Evolutionary conservation across 2,797 vertebrate species (phyloP).

Genomic region (Anguilla marmorata): DNA sequence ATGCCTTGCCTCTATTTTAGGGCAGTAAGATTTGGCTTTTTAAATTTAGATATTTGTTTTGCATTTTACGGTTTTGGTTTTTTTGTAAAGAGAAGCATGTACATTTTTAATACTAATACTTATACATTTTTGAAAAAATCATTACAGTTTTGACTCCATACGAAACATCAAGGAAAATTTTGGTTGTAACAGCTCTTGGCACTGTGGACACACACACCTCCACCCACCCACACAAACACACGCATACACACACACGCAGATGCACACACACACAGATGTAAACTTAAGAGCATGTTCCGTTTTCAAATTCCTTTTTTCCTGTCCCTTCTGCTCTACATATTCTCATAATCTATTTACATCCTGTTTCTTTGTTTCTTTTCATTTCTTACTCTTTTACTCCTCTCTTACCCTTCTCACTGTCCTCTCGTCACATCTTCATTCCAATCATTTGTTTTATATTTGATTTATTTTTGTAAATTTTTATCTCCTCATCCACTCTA

Average conservation of each 20-base stretch:
- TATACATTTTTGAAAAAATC: slow-evolving; percentile 26
- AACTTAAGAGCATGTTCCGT: background rate
- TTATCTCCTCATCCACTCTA: background rate
- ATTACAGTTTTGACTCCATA: background rate
- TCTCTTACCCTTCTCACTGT: background rate
- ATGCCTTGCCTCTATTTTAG: slow-evolving; percentile 29
- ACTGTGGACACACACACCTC: background rate
- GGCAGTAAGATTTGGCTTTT: slow-evolving; percentile 35
- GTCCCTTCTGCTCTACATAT: background rate
- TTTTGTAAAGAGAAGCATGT: slow-evolving; percentile 19
- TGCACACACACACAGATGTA: too few species aligned
- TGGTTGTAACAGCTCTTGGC: background rate
- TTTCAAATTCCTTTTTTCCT: background rate
- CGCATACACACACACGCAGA: background rate
- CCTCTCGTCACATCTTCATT: background rate
- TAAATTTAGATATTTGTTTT: slow-evolving; percentile 43
- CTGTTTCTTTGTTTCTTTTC: background rate
- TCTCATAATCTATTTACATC: background rate
- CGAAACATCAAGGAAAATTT: background rate
- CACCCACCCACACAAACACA: background rate
- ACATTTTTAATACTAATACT: slow-evolving; percentile 35
- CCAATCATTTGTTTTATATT: background rate
- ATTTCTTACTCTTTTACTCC: background rate
- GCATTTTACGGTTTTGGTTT: slow-evolving; percentile 34
- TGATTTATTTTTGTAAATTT: background rate